Base-by-base conservation (phyloP, 2,797 vertebrate species). In the Gymnothorax reevesii region DNA sequence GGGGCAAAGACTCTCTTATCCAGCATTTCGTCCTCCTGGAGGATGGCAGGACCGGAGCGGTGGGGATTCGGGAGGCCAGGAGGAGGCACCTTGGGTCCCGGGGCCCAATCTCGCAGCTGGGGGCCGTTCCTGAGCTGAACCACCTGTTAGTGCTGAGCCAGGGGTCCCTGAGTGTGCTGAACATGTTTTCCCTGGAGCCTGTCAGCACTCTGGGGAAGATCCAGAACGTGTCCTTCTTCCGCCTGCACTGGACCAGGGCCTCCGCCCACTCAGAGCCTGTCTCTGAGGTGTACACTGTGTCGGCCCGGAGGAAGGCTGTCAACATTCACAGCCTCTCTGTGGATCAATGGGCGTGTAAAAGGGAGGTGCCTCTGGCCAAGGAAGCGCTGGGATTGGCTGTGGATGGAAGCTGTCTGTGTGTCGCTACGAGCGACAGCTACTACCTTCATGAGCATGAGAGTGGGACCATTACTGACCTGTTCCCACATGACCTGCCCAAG, bases 101-200 rank as follows among this genome's bases (percentile, higher is more conserved):
- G 86, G 88, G 87, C 75, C 90, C 91, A 1, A 88, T 95, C 25
- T 17, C 54, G 80, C 92, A 94, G 57, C 91, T 95, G 88, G 93
- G 91, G 86, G 88, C 88, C 0, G 75, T 94, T 27, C 93, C 94
- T n/a, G 75, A 94, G 86, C 93, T 94, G 87, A 95, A 95, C 92
- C 94, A 95, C 87, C 93, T 96, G 85, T 89, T 96, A 42, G 92
- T 94, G 64, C 92, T 95, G 79, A 95, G 94, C 90, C 93, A 95
- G 55, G 87, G 91, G 7, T 92, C 93, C 69, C 1, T 96, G 64
- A 87, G 79, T 0, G 93, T 89, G 64, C 88, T 95, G 66, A 94
- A 95, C 94, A 95, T 95, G 94, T 95, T 95, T 92, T 95, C 93
- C 88, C 88, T 94, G 55, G 94, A 96, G 73, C 92, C 91, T 0